Evolutionary conservation across 2,888 invertebrate species (phyloP).

Genomic region (Omphaloscelis lunosa): DNA sequence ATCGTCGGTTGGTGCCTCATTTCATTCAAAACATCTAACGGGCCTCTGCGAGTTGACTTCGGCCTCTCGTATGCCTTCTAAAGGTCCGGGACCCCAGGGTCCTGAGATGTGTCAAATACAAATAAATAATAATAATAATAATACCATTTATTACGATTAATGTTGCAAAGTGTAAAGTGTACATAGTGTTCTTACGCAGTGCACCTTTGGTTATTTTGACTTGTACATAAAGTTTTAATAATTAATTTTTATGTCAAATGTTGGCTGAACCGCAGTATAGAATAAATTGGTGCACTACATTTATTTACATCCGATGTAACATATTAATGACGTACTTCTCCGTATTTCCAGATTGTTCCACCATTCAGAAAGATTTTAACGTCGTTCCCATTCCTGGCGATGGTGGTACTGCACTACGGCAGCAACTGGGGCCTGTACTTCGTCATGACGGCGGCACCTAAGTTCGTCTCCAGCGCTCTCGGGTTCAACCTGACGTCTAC

Average conservation of each 20-base stretch:
- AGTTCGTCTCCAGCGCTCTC: slow-evolving; percentile 93
- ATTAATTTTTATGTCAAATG: neutral
- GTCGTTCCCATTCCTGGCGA: slow-evolving; percentile 93
- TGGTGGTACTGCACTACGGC: slow-evolving; percentile 93
- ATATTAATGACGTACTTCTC: neutral
- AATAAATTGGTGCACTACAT: neutral
- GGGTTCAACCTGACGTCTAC: slow-evolving; percentile 94
- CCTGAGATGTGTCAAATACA: too few species aligned
- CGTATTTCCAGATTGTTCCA: slow-evolving; percentile 89
- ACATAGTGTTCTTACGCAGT: neutral
- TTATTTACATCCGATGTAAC: neutral
- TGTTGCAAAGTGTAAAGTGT: neutral
- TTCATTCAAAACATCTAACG: too few species aligned
- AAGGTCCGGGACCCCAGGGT: too few species aligned
- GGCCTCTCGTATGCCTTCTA: too few species aligned
- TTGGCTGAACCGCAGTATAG: neutral
- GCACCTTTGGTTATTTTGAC: neutral
- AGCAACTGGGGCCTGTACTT: slow-evolving; percentile 94
- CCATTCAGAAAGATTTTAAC: slow-evolving; percentile 92
- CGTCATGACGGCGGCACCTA: slow-evolving; percentile 94
- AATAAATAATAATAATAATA: too few species aligned
- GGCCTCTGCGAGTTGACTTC: too few species aligned
- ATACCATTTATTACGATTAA: too few species aligned
- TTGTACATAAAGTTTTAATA: neutral
- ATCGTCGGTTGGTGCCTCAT: too few species aligned